Evolutionary conservation across 1,140 invertebrate species (phyloP), one percentile per base, ranked within the genome.

Genomic region (Potamilus streckersoni): DNA sequence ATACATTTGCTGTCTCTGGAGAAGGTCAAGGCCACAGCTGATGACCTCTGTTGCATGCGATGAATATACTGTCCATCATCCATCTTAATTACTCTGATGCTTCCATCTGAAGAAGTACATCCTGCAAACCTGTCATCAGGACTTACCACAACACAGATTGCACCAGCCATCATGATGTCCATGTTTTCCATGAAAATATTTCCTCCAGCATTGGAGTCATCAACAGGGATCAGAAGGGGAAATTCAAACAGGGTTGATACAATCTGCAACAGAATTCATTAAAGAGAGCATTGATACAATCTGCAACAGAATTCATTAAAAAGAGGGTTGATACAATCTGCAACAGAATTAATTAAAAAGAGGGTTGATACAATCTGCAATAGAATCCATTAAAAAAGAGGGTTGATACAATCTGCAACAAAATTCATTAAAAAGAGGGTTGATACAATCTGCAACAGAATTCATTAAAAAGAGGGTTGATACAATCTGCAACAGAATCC

Each of bases 211-310:
- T 76, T 71, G 14, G 71, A 60, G n/a, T 66, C 31, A 17, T 63
- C 63, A 15, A 57, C 60, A 65, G 78, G 64, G 19, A 83, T 60
- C 19, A 83, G 62, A 15, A 85, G 60, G 2, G 84, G 84, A 71
- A 79, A 84, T 17, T 85, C 84, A 78, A 85, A 85, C 66, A 84
- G 79, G 19, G 77, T 79, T 19, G 80, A 71, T 11, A 82, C 78
- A 20, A 85, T 55, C 84, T 85, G 79, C 16, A 79, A 74, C 20
- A 64, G 1, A 70, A 49, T 16, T 11, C 38, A 49, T 49, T 11
- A 49, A 6, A 6, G 11, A 8, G 2, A 23, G 23, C 1, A 2
- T 23, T 23, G 23, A 23, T 23, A 23, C 23, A 23, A 23, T 23
- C 23, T 23, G 23, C 23, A 23, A 23, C 23, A 23, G 23, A 23